Evolutionary conservation across 2,113 vertebrate species (phyloP).

Genomic region (Ochotona curzoniae): DNA sequence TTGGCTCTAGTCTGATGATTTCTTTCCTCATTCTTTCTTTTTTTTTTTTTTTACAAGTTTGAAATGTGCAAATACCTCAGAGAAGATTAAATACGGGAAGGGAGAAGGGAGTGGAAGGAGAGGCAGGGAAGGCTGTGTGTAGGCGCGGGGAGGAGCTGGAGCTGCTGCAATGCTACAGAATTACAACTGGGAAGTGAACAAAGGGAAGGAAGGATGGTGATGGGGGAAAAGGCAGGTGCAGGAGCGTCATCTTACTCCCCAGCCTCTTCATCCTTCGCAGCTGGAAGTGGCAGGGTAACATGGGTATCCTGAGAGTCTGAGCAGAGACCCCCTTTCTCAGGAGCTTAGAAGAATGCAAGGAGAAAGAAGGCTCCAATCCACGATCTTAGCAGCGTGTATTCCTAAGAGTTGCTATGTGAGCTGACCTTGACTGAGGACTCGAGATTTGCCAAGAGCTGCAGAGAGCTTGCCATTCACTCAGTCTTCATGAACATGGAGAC

Average conservation of each 20-base stretch:
- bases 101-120: background rate
- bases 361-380: background rate
- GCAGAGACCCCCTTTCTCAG: background rate
- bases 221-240: background rate
- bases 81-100: background rate
- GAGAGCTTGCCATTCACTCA: background rate
- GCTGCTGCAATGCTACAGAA: background rate
- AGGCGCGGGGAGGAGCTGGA: background rate
- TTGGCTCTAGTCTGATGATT: constrained; percentile 71
- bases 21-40: background rate
- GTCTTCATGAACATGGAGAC: background rate
- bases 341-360: background rate
- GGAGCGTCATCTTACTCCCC: background rate
- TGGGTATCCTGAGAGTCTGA: fast-evolving
- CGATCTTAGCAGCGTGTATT: background rate
- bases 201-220: no score
- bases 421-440: background rate
- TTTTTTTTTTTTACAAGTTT: background rate
- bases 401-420: no score
- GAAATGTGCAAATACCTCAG: background rate
- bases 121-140: background rate
- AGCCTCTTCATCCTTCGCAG: background rate
- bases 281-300: no score
- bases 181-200: background rate
- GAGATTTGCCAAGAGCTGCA: background rate